Evolutionary conservation across 2,797 vertebrate genomes (phyloP).

Genomic region (Calcarius lapponicus): DNA sequence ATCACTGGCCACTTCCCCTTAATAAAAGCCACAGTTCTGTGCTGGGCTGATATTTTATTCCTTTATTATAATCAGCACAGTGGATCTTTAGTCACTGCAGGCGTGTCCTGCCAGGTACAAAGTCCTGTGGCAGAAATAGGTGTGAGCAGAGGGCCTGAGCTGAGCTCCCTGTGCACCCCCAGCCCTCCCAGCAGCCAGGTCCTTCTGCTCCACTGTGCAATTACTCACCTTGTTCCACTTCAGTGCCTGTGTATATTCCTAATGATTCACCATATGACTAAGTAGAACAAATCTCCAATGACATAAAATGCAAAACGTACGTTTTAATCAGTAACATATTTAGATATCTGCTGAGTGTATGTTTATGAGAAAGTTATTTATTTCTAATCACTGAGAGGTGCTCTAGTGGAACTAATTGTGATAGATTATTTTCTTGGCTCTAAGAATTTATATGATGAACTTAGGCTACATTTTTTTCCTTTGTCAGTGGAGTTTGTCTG

Average conservation of each 20-base stretch:
- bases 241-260: constrained; percentile 7
- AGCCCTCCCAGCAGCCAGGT: neutral
- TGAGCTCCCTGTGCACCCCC: neutral
- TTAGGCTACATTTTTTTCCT: neutral
- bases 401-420: constrained; percentile 70
- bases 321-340: constrained; percentile 69
- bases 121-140: neutral
- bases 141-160: neutral
- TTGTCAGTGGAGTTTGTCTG: neutral
- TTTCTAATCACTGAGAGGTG: constrained; percentile 66
- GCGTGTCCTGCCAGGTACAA: neutral
- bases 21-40: neutral
- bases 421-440: constrained; percentile 54
- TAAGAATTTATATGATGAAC: constrained; percentile 35
- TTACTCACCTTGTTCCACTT: constrained; percentile 47
- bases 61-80: neutral
- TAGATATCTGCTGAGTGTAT: constrained; percentile 53
- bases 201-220: constrained; percentile 40
- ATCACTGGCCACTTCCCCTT: constrained; percentile 27
- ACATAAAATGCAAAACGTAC: constrained; percentile 55
- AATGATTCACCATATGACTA: constrained; percentile 53
- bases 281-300: constrained; percentile 55
- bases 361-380: constrained; percentile 65
- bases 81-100: neutral
- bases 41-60: neutral